Evolutionary conservation across 2,888 invertebrate genomes (phyloP).

Genomic region (Piscicola geometra): DNA sequence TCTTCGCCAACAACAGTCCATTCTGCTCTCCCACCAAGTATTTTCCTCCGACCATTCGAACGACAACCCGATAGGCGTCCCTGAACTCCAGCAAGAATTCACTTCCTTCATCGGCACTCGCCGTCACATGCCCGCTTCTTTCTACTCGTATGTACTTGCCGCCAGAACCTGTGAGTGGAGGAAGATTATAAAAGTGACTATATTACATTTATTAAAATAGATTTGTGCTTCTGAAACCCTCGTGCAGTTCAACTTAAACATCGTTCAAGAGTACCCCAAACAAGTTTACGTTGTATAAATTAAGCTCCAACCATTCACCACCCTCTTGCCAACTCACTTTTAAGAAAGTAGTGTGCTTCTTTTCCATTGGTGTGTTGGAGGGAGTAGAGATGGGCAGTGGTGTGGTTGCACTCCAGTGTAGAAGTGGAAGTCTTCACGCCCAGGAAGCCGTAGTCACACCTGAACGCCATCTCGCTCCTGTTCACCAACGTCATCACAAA

Average conservation of each 20-base stretch:
- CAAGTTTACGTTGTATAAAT: neutral
- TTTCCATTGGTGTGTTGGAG: slow-evolving; percentile 36
- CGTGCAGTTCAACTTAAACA: too few species aligned
- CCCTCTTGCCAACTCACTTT: too few species aligned
- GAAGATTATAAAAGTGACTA: neutral
- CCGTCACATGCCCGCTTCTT: slow-evolving; percentile 73
- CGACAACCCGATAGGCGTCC: slow-evolving; percentile 85
- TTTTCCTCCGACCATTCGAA: slow-evolving; percentile 68
- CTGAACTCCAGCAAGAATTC: slow-evolving; percentile 87
- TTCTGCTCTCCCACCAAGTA: slow-evolving; percentile 55
- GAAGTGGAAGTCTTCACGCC: slow-evolving; percentile 58
- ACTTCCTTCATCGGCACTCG: slow-evolving; percentile 76
- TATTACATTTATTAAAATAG: too few species aligned
- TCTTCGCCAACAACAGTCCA: slow-evolving; percentile 50
- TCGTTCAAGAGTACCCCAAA: too few species aligned
- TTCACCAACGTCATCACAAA: slow-evolving; percentile 47
- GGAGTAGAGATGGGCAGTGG: slow-evolving; percentile 31
- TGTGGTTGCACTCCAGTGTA: slow-evolving; percentile 41
- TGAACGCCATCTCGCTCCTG: slow-evolving; percentile 84
- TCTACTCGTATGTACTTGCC: slow-evolving; percentile 90
- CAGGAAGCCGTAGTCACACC: slow-evolving; percentile 91
- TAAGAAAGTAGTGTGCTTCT: slow-evolving; percentile 34
- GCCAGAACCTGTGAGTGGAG: slow-evolving; percentile 67
- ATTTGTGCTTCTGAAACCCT: too few species aligned
- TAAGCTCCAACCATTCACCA: slow-evolving; percentile 18